Conservation (phyloP, 2,113 vertebrate species). For the Mastomys coucha region DNA sequence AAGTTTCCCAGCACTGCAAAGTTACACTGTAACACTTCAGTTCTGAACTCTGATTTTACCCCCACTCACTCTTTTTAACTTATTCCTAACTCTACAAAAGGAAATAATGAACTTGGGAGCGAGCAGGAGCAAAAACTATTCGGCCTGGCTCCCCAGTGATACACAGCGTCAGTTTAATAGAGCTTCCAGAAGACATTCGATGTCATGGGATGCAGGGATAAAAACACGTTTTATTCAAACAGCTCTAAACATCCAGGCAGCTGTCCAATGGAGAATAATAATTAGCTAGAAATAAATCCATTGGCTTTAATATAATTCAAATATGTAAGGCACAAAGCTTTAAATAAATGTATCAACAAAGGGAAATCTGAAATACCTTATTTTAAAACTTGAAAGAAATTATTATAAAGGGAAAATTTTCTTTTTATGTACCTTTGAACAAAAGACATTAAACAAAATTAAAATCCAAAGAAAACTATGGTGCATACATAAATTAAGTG, state of each 20-base stretch:
- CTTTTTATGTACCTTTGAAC: conserved; percentile 61
- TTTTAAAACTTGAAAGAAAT: conserved; percentile 61
- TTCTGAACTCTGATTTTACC: conserved; percentile 9
- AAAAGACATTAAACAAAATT: conserved; percentile 76
- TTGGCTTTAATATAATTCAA: conserved; percentile 63
- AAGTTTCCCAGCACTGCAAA: not conserved
- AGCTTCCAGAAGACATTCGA: not conserved
- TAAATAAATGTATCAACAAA: conserved; percentile 65
- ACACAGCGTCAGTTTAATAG: not conserved
- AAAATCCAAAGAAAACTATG: conserved; percentile 62
- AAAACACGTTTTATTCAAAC: conserved; percentile 51
- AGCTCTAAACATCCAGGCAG: conserved; percentile 48
- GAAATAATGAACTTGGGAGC: conserved; percentile 35
- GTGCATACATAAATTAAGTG: conserved; percentile 63
- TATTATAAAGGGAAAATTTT: conserved; percentile 57
- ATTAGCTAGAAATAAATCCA: conserved; percentile 63
- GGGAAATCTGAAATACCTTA: conserved; percentile 59
- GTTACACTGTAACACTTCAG: not conserved
- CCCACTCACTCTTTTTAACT: not conserved
- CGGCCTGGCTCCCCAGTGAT: conserved; percentile 3
- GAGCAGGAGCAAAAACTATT: conserved; percentile 9
- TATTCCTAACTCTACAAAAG: conserved; percentile 58
- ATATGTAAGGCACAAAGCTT: conserved; percentile 51
- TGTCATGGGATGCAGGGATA: conserved; percentile 15
- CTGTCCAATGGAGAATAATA: conserved; percentile 60